These are phyloP conservation scores for Darevskia mixta DNA, from an alignment of 2,797 vertebrate genomes.

Conservation along the genomic window DNA sequence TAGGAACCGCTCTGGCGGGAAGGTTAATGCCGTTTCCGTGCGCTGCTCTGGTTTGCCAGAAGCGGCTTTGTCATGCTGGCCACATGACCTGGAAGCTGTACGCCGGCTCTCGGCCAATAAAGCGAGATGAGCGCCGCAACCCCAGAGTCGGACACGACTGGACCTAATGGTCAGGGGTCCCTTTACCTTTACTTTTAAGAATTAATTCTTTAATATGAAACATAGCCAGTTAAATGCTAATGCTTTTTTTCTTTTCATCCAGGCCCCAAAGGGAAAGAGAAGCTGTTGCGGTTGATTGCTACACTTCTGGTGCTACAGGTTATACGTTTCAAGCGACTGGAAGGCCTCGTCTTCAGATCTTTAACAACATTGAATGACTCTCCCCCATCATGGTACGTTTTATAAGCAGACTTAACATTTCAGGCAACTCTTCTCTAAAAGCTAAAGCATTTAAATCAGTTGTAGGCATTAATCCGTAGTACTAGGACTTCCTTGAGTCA, in stretches of 20 bases:
- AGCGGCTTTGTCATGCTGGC: no score
- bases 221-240: neutral
- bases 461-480: neutral
- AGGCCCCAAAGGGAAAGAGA: conserved; percentile 81
- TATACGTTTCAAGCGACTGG: conserved; percentile 72
- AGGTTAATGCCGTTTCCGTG: no score
- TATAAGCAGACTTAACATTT: conserved; percentile 13
- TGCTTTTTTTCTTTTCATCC: conserved; percentile 27
- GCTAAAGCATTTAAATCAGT: neutral
- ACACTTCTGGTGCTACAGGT: conserved; percentile 87
- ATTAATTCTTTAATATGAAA: neutral
- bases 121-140: no score
- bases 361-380: conserved; percentile 78
- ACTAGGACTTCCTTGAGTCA: neutral
- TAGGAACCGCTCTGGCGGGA: no score
- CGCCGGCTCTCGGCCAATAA: no score
- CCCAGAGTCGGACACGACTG: no score
- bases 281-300: conserved; percentile 83
- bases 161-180: no score
- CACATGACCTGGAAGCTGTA: no score
- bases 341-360: conserved; percentile 78
- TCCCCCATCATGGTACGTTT: conserved; percentile 62
- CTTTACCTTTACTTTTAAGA: neutral
- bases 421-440: neutral
- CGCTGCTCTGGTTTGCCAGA: no score